phyloP scores from a whole-genome alignment of 2,888 invertebrate species.

The Pristionchus exspectatus region DNA sequence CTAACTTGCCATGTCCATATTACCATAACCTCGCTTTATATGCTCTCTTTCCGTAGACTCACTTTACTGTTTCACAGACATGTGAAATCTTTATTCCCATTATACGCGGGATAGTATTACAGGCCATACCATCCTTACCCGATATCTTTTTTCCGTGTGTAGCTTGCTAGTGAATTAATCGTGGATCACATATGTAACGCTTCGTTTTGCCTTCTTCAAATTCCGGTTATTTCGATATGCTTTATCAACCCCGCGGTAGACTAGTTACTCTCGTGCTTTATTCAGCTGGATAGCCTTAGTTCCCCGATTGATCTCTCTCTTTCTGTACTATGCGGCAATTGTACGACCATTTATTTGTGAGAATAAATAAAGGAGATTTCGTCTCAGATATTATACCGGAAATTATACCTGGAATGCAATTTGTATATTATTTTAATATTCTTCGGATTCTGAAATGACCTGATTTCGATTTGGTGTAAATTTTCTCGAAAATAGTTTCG shows the following conservation, averaged over 20 bases:
- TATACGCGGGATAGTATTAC: not conserved
- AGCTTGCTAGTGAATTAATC: not conserved
- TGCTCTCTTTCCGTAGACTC: not conserved
- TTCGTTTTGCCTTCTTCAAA: not conserved
- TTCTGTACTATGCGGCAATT: constrained; percentile 21
- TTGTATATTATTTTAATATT: constrained; percentile 1
- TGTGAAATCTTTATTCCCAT: not conserved
- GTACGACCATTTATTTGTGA: not conserved
- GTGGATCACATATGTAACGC: not conserved
- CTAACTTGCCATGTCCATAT: not conserved
- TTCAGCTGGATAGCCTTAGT: constrained; percentile 8
- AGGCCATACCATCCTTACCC: not conserved
- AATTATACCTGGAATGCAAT: constrained; percentile 32
- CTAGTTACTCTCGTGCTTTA: constrained; percentile 19
- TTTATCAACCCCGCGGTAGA: not conserved
- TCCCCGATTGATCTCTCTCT: not conserved
- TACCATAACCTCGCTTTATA: not conserved
- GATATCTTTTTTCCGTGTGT: not conserved
- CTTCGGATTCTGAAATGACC: not conserved
- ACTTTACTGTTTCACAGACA: not conserved
- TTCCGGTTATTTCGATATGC: not conserved
- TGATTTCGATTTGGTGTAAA: not conserved
- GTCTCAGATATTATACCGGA: constrained; percentile 53
- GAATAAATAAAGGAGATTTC: not conserved
- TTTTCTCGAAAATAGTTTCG: no score